Base-by-base conservation (phyloP, 2,888 invertebrate genomes). In the Meiosimyza decipiens region DNA sequence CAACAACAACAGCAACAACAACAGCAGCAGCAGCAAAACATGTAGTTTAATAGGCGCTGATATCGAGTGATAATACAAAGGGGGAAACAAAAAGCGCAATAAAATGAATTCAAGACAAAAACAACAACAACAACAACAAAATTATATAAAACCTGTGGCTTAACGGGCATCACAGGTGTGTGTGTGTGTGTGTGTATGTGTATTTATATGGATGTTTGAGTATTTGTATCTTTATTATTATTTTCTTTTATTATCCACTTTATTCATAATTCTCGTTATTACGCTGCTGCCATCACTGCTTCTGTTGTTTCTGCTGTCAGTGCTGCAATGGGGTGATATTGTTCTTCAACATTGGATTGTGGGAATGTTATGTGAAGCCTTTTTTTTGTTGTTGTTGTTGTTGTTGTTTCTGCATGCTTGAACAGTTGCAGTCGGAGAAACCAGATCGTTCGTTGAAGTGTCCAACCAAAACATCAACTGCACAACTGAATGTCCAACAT, bases 291-390 rank as follows among this genome's bases (percentile, higher is more conserved):
- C 40, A 40, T 40, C 40, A 9, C 40, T 40, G 40, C 9, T 9
- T 40, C 40, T 40, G 40, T 40, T 40, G 40, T 7, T 40, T 6
- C 7, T 40, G 40, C 7, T 40, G 40, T 40, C 9, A 9, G 6
- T 40, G 40, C 40, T 40, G 9, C 28, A 28, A 28, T 28, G 28
- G 28, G 28, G 28, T 28, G 28, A 9, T 40, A 9, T 40, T 40
- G 40, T 40, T 40, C 40, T 40, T 40, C 40, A 40, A 40, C 9
- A 40, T 40, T 40, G 40, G 9, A 40, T 40, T 6, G 50, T 62
- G 69, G 69, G 69, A 69, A 69, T 69, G 69, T 52, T 69, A 69
- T 60, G 69, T 18, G 69, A 69, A 62, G 51, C 51, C n/a, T 62
- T 18, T 40, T 40, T 40, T 7, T 40, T 40, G 40, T 5, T 40